Conservation (phyloP, 2,888 invertebrate species). For the Hemithea aestivaria region DNA sequence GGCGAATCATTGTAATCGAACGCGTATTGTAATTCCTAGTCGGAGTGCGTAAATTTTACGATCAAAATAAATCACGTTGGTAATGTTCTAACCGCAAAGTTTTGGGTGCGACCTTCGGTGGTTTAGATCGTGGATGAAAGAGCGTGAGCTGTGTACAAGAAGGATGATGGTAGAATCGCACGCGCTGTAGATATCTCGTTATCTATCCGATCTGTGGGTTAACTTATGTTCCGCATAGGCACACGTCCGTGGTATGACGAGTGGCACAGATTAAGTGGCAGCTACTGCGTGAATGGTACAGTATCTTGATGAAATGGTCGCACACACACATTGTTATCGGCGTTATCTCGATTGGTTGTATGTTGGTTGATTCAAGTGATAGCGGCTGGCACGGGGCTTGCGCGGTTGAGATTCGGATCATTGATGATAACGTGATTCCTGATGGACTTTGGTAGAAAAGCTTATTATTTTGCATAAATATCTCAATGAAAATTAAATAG, state of each 20-base stretch:
- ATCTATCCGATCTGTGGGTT: neutral
- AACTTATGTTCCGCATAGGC: neutral
- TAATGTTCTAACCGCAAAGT: slow-evolving; percentile 25
- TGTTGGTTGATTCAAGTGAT: slow-evolving; percentile 8
- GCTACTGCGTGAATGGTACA: slow-evolving; percentile 2
- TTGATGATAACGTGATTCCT: too few relatives aligned
- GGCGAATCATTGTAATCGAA: too few relatives aligned
- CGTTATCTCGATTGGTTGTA: slow-evolving; percentile 8
- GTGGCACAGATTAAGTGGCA: slow-evolving; percentile 3
- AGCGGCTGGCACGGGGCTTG: slow-evolving; percentile 4
- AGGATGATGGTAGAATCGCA: neutral
- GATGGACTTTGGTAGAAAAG: too few relatives aligned
- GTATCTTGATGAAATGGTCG: slow-evolving; percentile 7
- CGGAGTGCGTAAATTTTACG: slow-evolving; percentile 13
- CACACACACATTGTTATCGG: slow-evolving; percentile 7
- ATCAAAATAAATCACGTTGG: slow-evolving; percentile 11
- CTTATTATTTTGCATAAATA: too few relatives aligned
- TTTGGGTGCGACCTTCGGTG: slow-evolving; percentile 26
- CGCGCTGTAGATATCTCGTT: neutral
- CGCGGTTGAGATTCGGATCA: neutral
- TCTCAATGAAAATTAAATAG: too few relatives aligned
- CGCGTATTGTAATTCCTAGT: slow-evolving; percentile 9
- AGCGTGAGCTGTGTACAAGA: slow-evolving; percentile 8
- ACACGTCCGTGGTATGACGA: slow-evolving; percentile 6
- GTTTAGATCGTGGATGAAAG: slow-evolving; percentile 11